Evolutionary conservation across 2,797 vertebrate genomes (phyloP).

Genomic region (Serranus cabrilla): DNA sequence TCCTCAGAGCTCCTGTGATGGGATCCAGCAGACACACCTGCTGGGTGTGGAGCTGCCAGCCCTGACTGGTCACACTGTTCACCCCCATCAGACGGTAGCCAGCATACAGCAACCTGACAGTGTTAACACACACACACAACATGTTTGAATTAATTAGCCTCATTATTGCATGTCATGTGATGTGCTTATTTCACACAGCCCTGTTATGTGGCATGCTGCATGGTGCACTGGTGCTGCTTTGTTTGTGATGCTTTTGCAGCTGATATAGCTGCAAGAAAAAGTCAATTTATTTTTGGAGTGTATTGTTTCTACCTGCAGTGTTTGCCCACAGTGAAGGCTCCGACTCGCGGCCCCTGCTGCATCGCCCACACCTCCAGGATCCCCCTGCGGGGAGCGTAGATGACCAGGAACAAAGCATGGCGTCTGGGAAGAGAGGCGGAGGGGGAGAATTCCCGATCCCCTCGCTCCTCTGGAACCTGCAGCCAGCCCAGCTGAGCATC

Average conservation of each 20-base stretch:
- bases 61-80: conserved; percentile 97
- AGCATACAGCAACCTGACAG: conserved; percentile 92
- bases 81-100: conserved; percentile 98
- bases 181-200: too few species aligned
- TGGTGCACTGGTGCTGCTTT: neutral
- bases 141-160: too few species aligned
- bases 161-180: too few species aligned
- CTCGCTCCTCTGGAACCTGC: conserved; percentile 92
- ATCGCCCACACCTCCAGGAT: conserved; percentile 98
- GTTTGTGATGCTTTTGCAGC: neutral
- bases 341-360: conserved; percentile 95
- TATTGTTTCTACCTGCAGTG: conserved; percentile 90
- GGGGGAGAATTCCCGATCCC: conserved; percentile 90
- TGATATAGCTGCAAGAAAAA: neutral
- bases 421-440: conserved; percentile 90
- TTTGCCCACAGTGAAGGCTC: conserved; percentile 97
- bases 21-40: conserved; percentile 97
- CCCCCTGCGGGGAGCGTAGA: conserved; percentile 95
- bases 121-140: neutral
- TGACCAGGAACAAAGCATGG: conserved; percentile 95
- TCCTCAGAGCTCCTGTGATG: conserved; percentile 90
- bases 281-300: neutral
- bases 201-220: too few species aligned
- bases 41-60: conserved; percentile 96
- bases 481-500: conserved; percentile 98